Percentiles rank a stretch among this genome's conserved stretches.
These are phyloP conservation scores for Aviceda subcristata DNA, from an alignment of 2,113 vertebrate species.

Conservation along the genomic window DNA sequence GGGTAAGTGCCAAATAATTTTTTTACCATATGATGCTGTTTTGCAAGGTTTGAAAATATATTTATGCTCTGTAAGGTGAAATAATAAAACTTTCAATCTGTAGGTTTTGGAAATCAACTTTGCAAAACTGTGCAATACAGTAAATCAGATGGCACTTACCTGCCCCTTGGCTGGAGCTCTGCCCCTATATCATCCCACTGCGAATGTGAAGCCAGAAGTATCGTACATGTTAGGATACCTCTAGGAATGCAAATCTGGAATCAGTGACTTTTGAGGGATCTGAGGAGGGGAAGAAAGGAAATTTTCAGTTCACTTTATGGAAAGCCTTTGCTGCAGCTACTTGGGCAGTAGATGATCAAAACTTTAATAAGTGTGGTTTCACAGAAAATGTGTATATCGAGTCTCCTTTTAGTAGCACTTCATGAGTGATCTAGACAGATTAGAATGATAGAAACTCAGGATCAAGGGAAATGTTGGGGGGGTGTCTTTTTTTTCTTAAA, in stretches of 20 bases:
- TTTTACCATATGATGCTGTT: slow-evolving; percentile 66
- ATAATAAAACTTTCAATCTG: not conserved
- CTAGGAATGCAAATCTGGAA: slow-evolving; percentile 63
- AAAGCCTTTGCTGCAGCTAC: slow-evolving; percentile 1
- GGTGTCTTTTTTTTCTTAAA: not conserved
- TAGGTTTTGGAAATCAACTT: slow-evolving; percentile 49
- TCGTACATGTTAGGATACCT: slow-evolving; percentile 48
- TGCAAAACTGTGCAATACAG: slow-evolving; percentile 65
- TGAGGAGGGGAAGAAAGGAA: slow-evolving; percentile 59
- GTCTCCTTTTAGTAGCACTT: not conserved
- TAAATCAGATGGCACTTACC: slow-evolving; percentile 64
- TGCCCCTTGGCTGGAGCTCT: slow-evolving; percentile 40
- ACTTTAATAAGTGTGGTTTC: not conserved
- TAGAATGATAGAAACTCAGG: not conserved
- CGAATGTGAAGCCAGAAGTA: slow-evolving; percentile 23
- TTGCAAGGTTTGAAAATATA: slow-evolving; percentile 59
- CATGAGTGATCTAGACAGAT: not conserved
- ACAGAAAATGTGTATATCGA: not conserved
- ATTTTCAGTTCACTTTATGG: slow-evolving; percentile 38
- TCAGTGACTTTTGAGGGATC: slow-evolving; percentile 48
- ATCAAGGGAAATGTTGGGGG: not conserved
- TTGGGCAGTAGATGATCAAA: not conserved
- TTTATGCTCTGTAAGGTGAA: not conserved
- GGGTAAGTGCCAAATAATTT: slow-evolving; percentile 57
- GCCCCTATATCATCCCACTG: slow-evolving; percentile 43